phyloP scores from a whole-genome alignment of 2,113 vertebrate genomes.

The Triplophysa tibetana region DNA sequence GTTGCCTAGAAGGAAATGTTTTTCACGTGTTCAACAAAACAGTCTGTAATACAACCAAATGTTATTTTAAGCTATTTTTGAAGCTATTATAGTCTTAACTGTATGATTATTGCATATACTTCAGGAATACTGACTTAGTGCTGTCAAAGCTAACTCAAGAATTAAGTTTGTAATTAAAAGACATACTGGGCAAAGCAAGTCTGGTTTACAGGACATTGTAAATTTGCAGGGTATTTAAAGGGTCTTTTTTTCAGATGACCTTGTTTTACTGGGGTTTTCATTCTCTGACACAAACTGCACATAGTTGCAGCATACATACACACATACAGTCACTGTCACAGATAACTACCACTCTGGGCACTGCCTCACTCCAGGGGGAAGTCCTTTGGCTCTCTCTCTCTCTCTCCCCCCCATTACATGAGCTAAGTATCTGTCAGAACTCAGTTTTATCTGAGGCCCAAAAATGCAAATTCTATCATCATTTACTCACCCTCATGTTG shows the following conservation, averaged over 20 bases:
- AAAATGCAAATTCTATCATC: background rate
- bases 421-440: constrained; percentile 22
- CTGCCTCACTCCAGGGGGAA: constrained; percentile 35
- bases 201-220: background rate
- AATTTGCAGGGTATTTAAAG: background rate
- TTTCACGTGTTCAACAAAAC: too few relatives aligned
- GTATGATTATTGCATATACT: too few relatives aligned
- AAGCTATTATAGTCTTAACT: too few relatives aligned
- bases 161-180: too few relatives aligned
- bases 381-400: constrained; percentile 20
- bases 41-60: too few relatives aligned
- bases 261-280: constrained; percentile 8
- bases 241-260: constrained; percentile 16
- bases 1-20: too few relatives aligned
- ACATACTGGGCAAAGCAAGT: background rate
- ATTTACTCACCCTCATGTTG: too few relatives aligned
- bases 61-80: too few relatives aligned
- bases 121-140: too few relatives aligned
- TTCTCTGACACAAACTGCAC: constrained; percentile 5
- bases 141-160: too few relatives aligned
- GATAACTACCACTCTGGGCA: constrained; percentile 15
- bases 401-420: constrained; percentile 16
- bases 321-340: constrained; percentile 25
- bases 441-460: too few relatives aligned
- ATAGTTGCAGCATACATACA: background rate